phyloP scores from a whole-genome alignment of 2,888 invertebrate genomes.

The Andricus curvator region DNA sequence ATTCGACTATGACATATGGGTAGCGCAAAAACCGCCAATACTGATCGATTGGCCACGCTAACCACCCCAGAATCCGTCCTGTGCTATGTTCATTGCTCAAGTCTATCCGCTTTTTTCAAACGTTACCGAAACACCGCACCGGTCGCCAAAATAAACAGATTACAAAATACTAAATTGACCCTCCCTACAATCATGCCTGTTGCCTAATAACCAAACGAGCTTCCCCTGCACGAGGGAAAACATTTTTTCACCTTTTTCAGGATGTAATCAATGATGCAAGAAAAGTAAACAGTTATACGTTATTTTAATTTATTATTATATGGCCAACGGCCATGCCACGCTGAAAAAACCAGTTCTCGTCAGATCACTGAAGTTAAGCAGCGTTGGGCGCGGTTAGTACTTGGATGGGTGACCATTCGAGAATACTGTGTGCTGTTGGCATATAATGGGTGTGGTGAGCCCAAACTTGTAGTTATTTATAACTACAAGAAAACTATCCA shows the following conservation, averaged over 20 bases:
- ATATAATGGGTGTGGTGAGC: no score
- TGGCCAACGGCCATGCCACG: no score
- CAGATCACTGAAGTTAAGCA: no score
- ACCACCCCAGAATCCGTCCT: conserved; percentile 60
- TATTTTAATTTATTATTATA: neutral
- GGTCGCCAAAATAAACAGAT: conserved; percentile 57
- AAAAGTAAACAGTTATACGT: conserved; percentile 2
- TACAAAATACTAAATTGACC: conserved; percentile 39
- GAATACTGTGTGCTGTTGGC: no score
- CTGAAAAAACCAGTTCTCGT: no score
- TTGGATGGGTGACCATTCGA: no score
- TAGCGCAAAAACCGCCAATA: conserved; percentile 76
- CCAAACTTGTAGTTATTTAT: no score
- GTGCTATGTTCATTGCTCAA: conserved; percentile 47
- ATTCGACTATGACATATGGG: conserved; percentile 75
- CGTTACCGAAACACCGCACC: conserved; percentile 47
- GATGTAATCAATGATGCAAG: conserved; percentile 18
- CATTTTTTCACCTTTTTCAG: conserved; percentile 30
- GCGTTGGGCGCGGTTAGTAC: no score
- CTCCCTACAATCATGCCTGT: conserved; percentile 20
- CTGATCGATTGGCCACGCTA: conserved; percentile 77
- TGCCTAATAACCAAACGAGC: conserved; percentile 29
- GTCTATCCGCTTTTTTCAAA: conserved; percentile 31
- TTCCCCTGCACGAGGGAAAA: conserved; percentile 36
- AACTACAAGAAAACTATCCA: no score